These are phyloP conservation scores for Addax nasomaculatus DNA, from an alignment of 2,113 vertebrate species.

Conservation along the genomic window DNA sequence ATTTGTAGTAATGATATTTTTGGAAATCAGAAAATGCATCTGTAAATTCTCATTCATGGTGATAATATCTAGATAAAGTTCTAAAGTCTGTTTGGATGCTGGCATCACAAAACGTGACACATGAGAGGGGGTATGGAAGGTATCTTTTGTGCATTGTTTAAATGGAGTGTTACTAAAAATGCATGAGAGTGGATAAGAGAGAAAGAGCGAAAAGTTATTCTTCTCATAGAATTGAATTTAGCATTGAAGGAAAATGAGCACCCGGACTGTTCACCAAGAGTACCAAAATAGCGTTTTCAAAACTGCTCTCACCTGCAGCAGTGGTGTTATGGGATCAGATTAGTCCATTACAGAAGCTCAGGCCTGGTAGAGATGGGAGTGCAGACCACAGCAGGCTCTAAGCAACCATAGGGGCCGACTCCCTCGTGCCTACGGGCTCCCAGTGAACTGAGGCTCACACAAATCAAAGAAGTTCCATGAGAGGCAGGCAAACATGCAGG, in stretches of 20 bases:
- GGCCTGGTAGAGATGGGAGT: not conserved
- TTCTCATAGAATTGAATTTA: not conserved
- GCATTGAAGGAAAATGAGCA: not conserved
- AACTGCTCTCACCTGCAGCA: fast-evolving
- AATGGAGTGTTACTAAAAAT: not conserved
- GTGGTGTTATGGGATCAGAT: not conserved
- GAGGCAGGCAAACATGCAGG: not conserved
- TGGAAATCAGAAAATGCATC: not conserved
- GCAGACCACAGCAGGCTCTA: not conserved
- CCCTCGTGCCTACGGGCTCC: not conserved
- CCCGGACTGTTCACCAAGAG: not conserved
- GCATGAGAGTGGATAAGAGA: not conserved
- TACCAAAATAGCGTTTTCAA: not conserved
- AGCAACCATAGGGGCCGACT: not conserved
- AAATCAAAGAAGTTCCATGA: not conserved
- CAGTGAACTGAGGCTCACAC: not conserved
- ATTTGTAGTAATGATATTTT: not conserved
- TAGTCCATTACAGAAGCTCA: not conserved
- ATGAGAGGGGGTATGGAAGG: not conserved
- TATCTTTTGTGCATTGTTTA: not conserved
- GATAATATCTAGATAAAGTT: not conserved
- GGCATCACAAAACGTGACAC: not conserved
- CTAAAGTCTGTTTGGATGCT: not conserved
- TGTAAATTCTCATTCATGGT: not conserved
- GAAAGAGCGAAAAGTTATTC: not conserved